phyloP scores from a whole-genome alignment of 2,113 vertebrate genomes.

The Myxocyprinus asiaticus region DNA sequence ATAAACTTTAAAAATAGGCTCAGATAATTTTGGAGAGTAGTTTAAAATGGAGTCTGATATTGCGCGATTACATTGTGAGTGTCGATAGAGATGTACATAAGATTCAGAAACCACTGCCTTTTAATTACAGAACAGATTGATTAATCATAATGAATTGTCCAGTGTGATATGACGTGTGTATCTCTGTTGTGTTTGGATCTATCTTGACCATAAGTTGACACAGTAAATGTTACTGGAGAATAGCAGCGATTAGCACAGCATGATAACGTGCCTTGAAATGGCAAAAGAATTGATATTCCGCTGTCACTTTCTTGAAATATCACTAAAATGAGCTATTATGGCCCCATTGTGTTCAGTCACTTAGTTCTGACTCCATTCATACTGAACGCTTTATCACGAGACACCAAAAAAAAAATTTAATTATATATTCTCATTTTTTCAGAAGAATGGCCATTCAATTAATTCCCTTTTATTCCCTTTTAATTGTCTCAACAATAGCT shows the following conservation, averaged over 20 bases:
- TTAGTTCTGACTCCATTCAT: conserved; percentile 62
- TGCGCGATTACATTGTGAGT: no score
- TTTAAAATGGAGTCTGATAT: no score
- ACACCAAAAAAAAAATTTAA: conserved; percentile 71
- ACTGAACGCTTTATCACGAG: conserved; percentile 47
- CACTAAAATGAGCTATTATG: conserved; percentile 65
- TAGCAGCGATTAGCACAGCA: conserved; percentile 38
- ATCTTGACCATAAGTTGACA: no score
- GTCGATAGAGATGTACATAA: no score
- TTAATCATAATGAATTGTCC: no score
- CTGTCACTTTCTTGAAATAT: conserved; percentile 68
- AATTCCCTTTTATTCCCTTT: conserved; percentile 65
- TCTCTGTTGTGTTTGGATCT: no score
- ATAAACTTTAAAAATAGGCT: no score
- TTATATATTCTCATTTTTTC: conserved; percentile 70
- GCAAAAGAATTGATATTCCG: conserved; percentile 60
- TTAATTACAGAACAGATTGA: no score
- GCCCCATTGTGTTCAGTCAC: conserved; percentile 71
- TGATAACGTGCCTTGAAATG: conserved; percentile 50
- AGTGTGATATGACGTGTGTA: no score
- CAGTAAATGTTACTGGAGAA: background rate
- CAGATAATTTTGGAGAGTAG: no score
- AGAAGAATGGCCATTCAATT: conserved; percentile 56
- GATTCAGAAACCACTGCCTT: no score
- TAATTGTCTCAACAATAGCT: conserved; percentile 63